These are phyloP conservation scores for Sebastes trivittatus DNA, from an alignment of 2,797 vertebrate genomes.

Conservation along the genomic window DNA sequence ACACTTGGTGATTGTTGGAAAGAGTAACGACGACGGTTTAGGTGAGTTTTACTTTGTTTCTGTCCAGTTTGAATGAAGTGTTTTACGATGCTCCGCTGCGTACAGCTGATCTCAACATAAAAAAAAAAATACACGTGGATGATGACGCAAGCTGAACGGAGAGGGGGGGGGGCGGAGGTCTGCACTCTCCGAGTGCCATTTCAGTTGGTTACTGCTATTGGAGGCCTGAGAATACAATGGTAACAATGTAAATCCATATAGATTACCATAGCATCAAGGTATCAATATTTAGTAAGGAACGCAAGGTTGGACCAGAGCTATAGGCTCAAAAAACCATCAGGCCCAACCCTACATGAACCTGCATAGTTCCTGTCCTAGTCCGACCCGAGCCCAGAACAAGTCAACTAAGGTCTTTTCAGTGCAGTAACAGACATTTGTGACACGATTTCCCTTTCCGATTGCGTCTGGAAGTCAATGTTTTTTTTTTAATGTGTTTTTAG, in stretches of 20 bases:
- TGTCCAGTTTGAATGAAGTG: too few relatives aligned
- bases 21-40: too few relatives aligned
- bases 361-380: background rate
- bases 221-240: background rate
- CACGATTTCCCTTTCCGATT: background rate
- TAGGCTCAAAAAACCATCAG: background rate
- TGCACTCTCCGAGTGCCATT: too few relatives aligned
- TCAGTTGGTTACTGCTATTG: too few relatives aligned
- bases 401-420: background rate
- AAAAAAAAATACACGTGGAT: too few relatives aligned
- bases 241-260: background rate
- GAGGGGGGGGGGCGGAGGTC: too few relatives aligned
- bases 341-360: rapidly evolving
- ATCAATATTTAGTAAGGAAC: background rate
- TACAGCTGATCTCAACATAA: too few relatives aligned
- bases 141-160: too few relatives aligned
- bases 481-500: background rate
- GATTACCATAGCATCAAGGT: background rate
- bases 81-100: too few relatives aligned
- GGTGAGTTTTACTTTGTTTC: too few relatives aligned
- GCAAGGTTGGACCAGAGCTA: background rate
- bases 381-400: background rate
- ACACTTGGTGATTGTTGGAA: too few relatives aligned
- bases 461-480: background rate
- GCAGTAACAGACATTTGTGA: background rate